Base-by-base conservation (phyloP, 1,140 invertebrate genomes). In the Drosophila ficusphila region DNA sequence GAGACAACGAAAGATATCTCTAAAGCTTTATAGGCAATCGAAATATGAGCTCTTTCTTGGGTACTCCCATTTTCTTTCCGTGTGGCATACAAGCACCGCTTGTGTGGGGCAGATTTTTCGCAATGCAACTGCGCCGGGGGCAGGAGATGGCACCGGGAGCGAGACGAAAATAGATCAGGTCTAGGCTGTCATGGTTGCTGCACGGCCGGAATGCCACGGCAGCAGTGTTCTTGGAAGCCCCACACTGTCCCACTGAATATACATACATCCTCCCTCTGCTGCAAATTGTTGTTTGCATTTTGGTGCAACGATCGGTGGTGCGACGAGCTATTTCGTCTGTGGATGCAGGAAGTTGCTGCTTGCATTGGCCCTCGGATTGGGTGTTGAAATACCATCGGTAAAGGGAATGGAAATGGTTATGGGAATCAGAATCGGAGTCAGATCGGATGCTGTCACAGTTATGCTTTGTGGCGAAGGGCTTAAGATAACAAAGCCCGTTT, bases 161-260 rank as follows among this genome's bases (percentile, higher is more conserved):
- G 57, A 60, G 72, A 85, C 81, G 61, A 88, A 88, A 88, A 88
- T 88, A 88, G 83, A 89, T 88, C 83, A 83, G 83, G 83, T 88
- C 83, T 88, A 88, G 83, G 83, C 83, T 88, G 83, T 88, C 85
- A 89, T 83, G 82, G 76, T 69, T 39, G 82, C 61, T 88, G 82
- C 83, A 88, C 79, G 73, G 82, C 47, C 82, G 82, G 82, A 88
- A 88, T 88, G 82, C 71, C 64, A 65, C 57, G 42, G 53, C 79
- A 52, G 62, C 48, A 60, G 48, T 75, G 70, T 79, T 74, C 76
- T 77, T 74, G 71, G 75, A 62, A 54, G 48, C 65, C 29, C 34
- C 61, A 19, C 67, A 44, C 42, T 36, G 42, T 14, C 18, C 23
- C 58, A 52, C 27, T 18, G n/a, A 16, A 31, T 23, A 6, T 16